These are phyloP conservation scores for Cygnus olor DNA, from an alignment of 2,797 vertebrate genomes.

Conservation along the genomic window DNA sequence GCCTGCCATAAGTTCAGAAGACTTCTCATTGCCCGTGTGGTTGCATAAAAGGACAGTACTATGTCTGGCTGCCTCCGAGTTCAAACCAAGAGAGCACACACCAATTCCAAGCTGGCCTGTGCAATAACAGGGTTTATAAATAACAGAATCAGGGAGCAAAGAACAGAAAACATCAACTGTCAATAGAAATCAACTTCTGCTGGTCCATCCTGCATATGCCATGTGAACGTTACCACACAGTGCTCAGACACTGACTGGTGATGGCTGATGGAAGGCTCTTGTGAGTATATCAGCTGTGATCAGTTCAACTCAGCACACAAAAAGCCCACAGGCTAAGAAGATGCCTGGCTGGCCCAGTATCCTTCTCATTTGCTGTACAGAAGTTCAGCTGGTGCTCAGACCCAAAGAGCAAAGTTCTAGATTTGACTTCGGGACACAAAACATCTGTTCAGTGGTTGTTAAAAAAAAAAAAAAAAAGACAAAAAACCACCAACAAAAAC, in stretches of 20 bases:
- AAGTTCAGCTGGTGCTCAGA: not conserved
- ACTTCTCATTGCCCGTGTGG: not conserved
- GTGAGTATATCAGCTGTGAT: not conserved
- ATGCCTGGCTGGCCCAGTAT: not conserved
- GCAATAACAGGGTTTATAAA: not conserved
- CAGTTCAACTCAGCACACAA: not conserved
- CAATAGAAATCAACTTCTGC: not conserved
- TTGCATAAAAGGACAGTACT: not conserved
- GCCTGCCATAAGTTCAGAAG: not conserved
- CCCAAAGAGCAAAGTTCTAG: not conserved
- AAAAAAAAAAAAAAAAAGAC: not conserved
- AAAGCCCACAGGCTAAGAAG: not conserved
- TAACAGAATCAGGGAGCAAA: not conserved
- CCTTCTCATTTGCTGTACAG: not conserved
- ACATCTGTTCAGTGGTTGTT: not conserved
- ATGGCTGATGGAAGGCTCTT: not conserved
- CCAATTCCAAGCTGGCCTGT: not conserved
- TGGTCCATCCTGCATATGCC: not conserved
- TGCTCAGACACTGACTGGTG: not conserved
- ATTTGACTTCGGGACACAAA: not conserved
- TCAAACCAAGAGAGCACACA: not conserved
- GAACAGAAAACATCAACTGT: not conserved
- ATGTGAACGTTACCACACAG: accelerated
- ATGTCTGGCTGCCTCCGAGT: not conserved
- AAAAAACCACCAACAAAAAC: not conserved